phyloP scores from a whole-genome alignment of 2,797 vertebrate species.

The Chelidonichthys spinosus region DNA sequence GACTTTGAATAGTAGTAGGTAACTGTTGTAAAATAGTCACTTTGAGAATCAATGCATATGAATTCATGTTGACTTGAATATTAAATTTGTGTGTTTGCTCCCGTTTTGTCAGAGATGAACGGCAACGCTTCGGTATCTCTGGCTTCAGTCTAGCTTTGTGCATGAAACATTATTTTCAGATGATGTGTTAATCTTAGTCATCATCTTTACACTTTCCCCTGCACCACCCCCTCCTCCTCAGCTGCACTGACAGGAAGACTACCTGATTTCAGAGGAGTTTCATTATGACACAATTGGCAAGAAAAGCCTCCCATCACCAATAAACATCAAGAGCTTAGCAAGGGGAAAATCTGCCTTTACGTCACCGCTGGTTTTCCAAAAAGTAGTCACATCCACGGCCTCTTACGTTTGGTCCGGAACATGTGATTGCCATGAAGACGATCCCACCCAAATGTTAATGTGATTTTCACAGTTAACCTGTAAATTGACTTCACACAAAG shows the following conservation, averaged over 20 bases:
- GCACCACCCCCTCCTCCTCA: conserved; percentile 36
- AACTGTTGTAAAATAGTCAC: conserved; percentile 7
- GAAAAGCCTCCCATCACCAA: conserved; percentile 53
- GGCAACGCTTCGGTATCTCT: background rate
- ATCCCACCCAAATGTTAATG: conserved; percentile 8
- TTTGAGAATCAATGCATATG: background rate
- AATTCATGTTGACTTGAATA: too few relatives aligned
- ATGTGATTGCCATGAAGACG: conserved; percentile 32
- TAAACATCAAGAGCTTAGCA: conserved; percentile 35
- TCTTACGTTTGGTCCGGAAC: conserved; percentile 5
- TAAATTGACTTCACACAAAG: conserved; percentile 12
- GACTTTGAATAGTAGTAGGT: conserved; percentile 6
- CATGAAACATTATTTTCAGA: conserved; percentile 39
- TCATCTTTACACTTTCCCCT: conserved; percentile 64
- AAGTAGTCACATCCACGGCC: conserved; percentile 30
- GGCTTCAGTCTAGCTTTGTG: background rate
- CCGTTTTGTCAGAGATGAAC: background rate
- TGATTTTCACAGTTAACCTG: background rate
- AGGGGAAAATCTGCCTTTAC: conserved; percentile 50
- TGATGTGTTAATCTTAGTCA: conserved; percentile 45
- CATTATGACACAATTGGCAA: conserved; percentile 66
- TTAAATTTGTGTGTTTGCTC: background rate
- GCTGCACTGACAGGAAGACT: conserved; percentile 71
- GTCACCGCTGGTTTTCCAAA: conserved; percentile 59
- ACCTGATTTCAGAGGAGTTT: conserved; percentile 72